Conservation (phyloP, 2,113 vertebrate species). For the Tragelaphus scriptus region DNA sequence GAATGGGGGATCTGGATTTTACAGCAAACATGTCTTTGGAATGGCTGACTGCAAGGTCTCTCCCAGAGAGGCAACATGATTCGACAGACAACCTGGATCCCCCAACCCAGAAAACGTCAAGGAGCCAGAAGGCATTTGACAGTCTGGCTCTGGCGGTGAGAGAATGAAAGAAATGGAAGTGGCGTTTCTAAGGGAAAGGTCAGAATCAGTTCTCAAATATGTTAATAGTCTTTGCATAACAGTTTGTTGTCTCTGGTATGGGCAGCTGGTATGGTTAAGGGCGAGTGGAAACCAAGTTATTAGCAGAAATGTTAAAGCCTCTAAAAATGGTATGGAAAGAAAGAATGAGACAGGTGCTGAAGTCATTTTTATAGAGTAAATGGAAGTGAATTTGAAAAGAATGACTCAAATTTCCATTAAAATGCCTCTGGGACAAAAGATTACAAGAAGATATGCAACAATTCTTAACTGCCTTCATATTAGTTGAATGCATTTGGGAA, state of each 20-base stretch:
- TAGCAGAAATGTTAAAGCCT: neutral
- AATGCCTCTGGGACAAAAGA: conserved; percentile 65
- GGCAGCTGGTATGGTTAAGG: conserved; percentile 1
- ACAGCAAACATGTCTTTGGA: neutral
- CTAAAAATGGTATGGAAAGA: conserved; percentile 9
- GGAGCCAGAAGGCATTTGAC: neutral
- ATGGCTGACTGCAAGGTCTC: neutral
- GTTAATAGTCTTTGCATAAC: neutral
- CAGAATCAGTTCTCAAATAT: neutral
- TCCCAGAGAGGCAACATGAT: neutral
- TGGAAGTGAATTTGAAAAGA: conserved; percentile 59
- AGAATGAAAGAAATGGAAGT: neutral
- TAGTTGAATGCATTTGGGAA: conserved; percentile 29
- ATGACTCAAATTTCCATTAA: conserved; percentile 66
- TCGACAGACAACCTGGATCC: neutral
- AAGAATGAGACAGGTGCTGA: conserved; percentile 40
- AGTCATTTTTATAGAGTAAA: conserved; percentile 50
- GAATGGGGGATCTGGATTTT: neutral
- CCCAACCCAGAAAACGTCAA: neutral
- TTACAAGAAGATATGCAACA: conserved; percentile 58
- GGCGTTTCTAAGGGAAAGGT: neutral
- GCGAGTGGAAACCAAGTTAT: neutral
- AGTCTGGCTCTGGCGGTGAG: neutral
- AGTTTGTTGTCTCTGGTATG: neutral
- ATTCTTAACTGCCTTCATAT: conserved; percentile 52